Evolutionary conservation across 2,888 invertebrate species (phyloP).

Genomic region (Polydrusus cervinus): DNA sequence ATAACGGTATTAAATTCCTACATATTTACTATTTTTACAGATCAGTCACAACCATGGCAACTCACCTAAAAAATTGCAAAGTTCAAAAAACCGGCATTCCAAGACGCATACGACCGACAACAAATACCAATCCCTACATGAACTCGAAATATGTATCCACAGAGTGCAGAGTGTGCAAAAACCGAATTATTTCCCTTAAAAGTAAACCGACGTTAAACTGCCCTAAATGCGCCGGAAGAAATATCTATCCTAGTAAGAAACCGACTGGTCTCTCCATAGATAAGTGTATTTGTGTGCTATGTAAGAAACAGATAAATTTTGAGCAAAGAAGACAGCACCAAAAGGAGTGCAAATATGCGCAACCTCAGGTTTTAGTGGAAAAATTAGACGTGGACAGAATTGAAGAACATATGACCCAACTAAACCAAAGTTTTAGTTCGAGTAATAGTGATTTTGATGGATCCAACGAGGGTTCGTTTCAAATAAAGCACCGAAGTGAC

Average conservation of each 20-base stretch:
- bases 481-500: slow-evolving; percentile 30
- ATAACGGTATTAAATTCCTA: neutral
- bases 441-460: slow-evolving; percentile 44
- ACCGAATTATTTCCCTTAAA: slow-evolving; percentile 57
- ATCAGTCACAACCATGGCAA: slow-evolving; percentile 44
- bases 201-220: slow-evolving; percentile 57
- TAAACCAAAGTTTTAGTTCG: slow-evolving; percentile 35
- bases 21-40: slow-evolving; percentile 26
- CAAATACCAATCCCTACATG: slow-evolving; percentile 1
- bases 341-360: slow-evolving; percentile 62
- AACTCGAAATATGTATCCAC: slow-evolving; percentile 51
- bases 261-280: neutral
- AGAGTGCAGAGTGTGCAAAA: slow-evolving; percentile 55
- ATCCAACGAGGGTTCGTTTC: slow-evolving; percentile 41
- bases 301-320: slow-evolving; percentile 60
- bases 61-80: slow-evolving; percentile 43
- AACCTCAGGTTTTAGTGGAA: slow-evolving; percentile 60
- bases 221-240: slow-evolving; percentile 52
- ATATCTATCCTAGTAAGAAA: neutral
- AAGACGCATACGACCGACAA: slow-evolving; percentile 45
- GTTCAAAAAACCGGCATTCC: slow-evolving; percentile 32
- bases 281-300: slow-evolving; percentile 63
- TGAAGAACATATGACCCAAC: neutral
- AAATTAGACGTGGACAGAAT: slow-evolving; percentile 33
- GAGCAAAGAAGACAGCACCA: slow-evolving; percentile 58